Conservation (phyloP, 1,140 invertebrate genomes). For the Scaptomyza hsui region DNA sequence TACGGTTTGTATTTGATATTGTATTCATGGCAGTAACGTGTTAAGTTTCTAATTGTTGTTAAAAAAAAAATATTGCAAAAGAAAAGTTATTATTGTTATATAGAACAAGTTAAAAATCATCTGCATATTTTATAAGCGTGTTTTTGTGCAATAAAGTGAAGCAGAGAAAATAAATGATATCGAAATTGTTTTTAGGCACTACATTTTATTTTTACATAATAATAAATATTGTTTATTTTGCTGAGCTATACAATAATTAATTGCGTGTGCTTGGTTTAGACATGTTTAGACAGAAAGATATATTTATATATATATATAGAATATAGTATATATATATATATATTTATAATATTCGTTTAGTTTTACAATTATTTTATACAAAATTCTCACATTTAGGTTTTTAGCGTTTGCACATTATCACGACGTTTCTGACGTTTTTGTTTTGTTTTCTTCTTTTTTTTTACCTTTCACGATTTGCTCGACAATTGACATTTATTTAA, state of each 20-base stretch:
- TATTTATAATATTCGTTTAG: constrained; percentile 55
- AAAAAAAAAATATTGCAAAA: constrained; percentile 24
- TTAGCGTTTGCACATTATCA: constrained; percentile 72
- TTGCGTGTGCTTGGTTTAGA: constrained; percentile 27
- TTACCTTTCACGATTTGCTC: constrained; percentile 25
- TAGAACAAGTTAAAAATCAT: constrained; percentile 26
- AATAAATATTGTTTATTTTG: constrained; percentile 79
- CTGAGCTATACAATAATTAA: constrained; percentile 52
- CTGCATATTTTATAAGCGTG: constrained; percentile 49
- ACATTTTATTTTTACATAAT: constrained; percentile 75
- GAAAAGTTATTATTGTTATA: constrained; percentile 19
- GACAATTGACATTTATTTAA: constrained; percentile 62
- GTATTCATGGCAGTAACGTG: constrained; percentile 76
- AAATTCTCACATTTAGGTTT: constrained; percentile 77
- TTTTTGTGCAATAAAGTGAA: constrained; percentile 40
- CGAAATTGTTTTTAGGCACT: constrained; percentile 54
- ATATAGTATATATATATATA: constrained; percentile 24
- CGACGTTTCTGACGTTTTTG: constrained; percentile 61
- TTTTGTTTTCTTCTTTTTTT: constrained; percentile 21
- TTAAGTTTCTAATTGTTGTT: constrained; percentile 66
- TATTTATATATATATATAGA: neutral
- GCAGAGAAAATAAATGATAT: neutral
- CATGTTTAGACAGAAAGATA: constrained; percentile 2
- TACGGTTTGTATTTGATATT: constrained; percentile 48
- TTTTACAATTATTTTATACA: constrained; percentile 76